These are phyloP conservation scores for Lepidocolaptes lacrymiger DNA, from an alignment of 2,797 vertebrate species.

Conservation along the genomic window DNA sequence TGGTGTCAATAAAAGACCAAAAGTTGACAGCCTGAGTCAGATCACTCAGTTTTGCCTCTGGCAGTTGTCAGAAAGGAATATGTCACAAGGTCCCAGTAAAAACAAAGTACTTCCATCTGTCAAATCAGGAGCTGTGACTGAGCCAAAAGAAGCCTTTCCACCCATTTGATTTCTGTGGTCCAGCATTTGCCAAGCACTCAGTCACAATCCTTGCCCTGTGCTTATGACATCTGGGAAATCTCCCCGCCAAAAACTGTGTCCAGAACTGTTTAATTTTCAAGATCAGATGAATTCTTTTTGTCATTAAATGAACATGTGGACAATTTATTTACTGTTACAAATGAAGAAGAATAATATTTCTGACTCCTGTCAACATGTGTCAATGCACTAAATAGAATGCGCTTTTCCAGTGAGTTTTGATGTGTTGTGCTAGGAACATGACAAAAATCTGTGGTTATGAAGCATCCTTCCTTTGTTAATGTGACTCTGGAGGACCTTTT, in stretches of 20 bases:
- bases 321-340: neutral
- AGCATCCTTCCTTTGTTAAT: neutral
- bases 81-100: neutral
- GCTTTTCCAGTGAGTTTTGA: neutral
- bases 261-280: neutral
- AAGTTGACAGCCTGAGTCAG: conserved; percentile 5
- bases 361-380: neutral
- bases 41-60: conserved; percentile 24
- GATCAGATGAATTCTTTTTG: neutral
- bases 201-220: neutral
- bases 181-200: neutral
- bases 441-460: neutral
- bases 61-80: conserved; percentile 9
- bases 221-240: neutral
- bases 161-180: neutral
- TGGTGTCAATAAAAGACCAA: neutral
- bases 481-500: neutral
- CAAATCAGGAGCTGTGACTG: neutral
- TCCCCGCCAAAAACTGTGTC: neutral
- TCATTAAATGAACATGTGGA: neutral
- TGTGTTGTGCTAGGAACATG: neutral
- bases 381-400: neutral
- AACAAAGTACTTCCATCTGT: conserved; percentile 12
- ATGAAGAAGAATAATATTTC: neutral
- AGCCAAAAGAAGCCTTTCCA: neutral